Evolutionary conservation across 2,113 vertebrate species (phyloP).

Genomic region (Percina caprodes): DNA sequence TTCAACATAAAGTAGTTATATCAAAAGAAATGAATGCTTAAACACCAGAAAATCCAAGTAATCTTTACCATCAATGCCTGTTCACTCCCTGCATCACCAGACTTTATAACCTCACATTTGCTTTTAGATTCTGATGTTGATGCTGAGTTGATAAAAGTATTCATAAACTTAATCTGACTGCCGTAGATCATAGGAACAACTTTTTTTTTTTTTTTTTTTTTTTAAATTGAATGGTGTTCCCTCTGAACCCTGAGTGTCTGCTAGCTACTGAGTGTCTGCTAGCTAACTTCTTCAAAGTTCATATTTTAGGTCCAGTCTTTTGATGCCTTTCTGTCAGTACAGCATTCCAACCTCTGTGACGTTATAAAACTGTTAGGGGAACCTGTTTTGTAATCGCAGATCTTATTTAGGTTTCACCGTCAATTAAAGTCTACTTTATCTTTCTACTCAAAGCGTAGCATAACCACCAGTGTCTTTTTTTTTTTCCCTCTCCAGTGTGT

Average conservation of each 20-base stretch:
- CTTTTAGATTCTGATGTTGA: constrained; percentile 32
- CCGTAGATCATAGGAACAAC: constrained; percentile 45
- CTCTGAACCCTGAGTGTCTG: constrained; percentile 48
- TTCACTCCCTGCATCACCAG: constrained; percentile 30
- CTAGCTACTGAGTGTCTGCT: constrained; percentile 49
- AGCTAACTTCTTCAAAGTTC: constrained; percentile 35
- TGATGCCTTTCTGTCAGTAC: constrained; percentile 88
- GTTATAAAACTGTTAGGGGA: constrained; percentile 84
- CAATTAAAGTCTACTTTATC: constrained; percentile 94
- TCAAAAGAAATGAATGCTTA: constrained; percentile 14
- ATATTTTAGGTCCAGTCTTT: constrained; percentile 67
- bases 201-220: not conserved
- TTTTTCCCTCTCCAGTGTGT: not conserved
- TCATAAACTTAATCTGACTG: constrained; percentile 42
- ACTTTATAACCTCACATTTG: constrained; percentile 21
- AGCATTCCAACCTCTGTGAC: constrained; percentile 92
- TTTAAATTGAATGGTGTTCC: constrained; percentile 33
- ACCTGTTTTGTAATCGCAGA: constrained; percentile 93
- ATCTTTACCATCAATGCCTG: constrained; percentile 37
- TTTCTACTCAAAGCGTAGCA: constrained; percentile 87
- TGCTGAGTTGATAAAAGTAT: constrained; percentile 30
- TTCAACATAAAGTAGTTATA: constrained; percentile 19
- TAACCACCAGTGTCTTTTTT: constrained; percentile 1
- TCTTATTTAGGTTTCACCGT: constrained; percentile 89
- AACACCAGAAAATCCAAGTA: constrained; percentile 2